Base-by-base conservation (phyloP, 1,140 invertebrate genomes). In the Cydia strobilella region DNA sequence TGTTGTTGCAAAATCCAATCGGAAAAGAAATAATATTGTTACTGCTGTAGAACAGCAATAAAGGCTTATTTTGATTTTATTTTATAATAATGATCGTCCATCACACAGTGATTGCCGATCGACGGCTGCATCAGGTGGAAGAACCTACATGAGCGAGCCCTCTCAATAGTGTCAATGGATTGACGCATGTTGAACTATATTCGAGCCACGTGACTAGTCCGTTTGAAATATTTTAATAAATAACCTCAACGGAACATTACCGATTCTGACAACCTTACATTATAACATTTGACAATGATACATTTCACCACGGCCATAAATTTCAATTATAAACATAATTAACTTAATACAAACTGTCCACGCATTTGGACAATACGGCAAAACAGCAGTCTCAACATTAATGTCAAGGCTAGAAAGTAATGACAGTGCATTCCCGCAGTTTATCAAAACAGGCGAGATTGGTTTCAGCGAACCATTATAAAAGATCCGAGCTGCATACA, bases 401-500 rank as follows among this genome's bases (percentile, higher is more conserved):
- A 79, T 77, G 76, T 81, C 77, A 81, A 79, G 80, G 77, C 31
- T 74, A 77, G 73, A 77, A 77, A 77, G 76, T 77, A 65, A 73
- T 69, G n/a, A 69, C 51, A 59, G 51, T 20, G 51, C 2, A 20
- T 59, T 59, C 51, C 51, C 0, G 10, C 7, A 18, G 18, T 18
- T 59, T 18, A 20, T 20, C 51, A 20, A 20, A 51, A 20, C n/a
- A 13, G 39, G 10, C 12, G 10, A 42, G 39, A 42, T 42, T 42
- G 39, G 13, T 12, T 42, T 42, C 39, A 42, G 39, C 39, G 12
- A 1, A 42, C 39, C 9, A 42, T 13, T 42, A 3, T 42, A 42
- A 35, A 35, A 35, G 39, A 42, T 0, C 39, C 12, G 10, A 42
- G 12, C 39, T 42, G 39, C 9, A 39, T 39, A 39, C 35, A 42